Evolutionary conservation across 2,888 invertebrate genomes (phyloP), one percentile per base, ranked within the genome.

Genomic region (Sepiola atlantica): DNA sequence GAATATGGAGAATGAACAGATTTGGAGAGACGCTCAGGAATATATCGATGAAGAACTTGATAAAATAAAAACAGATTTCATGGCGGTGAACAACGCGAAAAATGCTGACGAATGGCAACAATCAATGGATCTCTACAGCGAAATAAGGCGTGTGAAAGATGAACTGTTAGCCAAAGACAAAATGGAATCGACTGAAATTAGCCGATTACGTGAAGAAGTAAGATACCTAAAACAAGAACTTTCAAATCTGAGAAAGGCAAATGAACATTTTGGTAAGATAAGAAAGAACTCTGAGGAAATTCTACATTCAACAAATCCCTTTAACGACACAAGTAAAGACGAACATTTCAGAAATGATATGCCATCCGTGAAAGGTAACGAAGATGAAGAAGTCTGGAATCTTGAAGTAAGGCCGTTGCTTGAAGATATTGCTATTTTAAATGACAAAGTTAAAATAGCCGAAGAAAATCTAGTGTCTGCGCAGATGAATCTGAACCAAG

Each of bases 361-460:
- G n/a, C 77, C 77, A 12, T 77, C 77, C 8, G 77, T 77, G 14
- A 77, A 16, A n/a, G 77, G 77, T 16, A 32, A 77, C 18, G 77
- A 77, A 32, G 77, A 77, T 77, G 77, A 77, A 77, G 77, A 77
- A 77, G n/a, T 32, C n/a, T 77, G n/a, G n/a, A 77, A 77, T 77
- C 6, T 77, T 1, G 77, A 77, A 77, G n/a, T 77, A 2, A 28
- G 77, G 24, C 77, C 77, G 28, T 28, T 77, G 24, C 24, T 77
- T 4, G 77, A 77, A 77, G 77, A 77, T 28, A 77, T 77, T 28
- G 77, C 77, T n/a, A 77, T 28, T 77, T n/a, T 77, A 1, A 77
- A 77, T 77, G n/a, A 14, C 14, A n/a, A 77, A 3, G n/a, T 77
- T n/a, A 77, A 16, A 77, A 1, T n/a, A 16, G 14, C n/a, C 0